Evolutionary conservation across 2,113 vertebrate species (phyloP), one percentile per base, ranked within the genome.

Genomic region (Percopsis transmontana): DNA sequence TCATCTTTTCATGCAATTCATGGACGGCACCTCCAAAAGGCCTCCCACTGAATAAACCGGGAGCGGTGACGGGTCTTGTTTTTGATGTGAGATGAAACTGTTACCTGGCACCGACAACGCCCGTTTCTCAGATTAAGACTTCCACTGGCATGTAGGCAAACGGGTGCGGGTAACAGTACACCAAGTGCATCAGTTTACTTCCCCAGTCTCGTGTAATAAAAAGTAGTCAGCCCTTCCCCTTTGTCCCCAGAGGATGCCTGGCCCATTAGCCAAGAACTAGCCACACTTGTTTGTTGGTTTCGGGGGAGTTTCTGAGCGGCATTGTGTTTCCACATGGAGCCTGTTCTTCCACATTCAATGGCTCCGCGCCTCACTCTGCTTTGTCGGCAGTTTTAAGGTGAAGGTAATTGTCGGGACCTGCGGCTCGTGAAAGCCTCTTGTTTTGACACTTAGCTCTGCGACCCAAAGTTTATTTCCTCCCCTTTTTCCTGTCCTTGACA

Each of bases 211-310:
- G n/a, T 7, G 62, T 69, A 57, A 33, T 33, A 16, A 45, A 58
- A 62, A 44, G 24, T 24, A n/a, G 16, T 27, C 59, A 19, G 48
- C 18, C 4, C 61, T 50, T 47, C 38, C 20, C 23, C 23, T 66
- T 70, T 58, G 54, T 70, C 62, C 64, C 50, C 48, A 61, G 68
- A 70, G 71, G 72, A 68, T 69, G 70, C 76, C 76, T 24, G 51
- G 58, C 38, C 82, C 73, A 8, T 47, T 58, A 44, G 44, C 20
- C 27, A 0, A 62, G 65, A 89, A 89, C 85, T 62, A 62, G 87
- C 58, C 79, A 9, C 74, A 59, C 90, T 90, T 68, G 89, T 91
- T 90, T 85, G 64, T 77, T 64, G 76, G 89, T 91, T 91, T 91
- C 88, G 73, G 74, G 65, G 79, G 68, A 81, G 87, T 81, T 84